Evolutionary conservation across 2,797 vertebrate species (phyloP).

Genomic region (Acrocephalus scirpaceus): DNA sequence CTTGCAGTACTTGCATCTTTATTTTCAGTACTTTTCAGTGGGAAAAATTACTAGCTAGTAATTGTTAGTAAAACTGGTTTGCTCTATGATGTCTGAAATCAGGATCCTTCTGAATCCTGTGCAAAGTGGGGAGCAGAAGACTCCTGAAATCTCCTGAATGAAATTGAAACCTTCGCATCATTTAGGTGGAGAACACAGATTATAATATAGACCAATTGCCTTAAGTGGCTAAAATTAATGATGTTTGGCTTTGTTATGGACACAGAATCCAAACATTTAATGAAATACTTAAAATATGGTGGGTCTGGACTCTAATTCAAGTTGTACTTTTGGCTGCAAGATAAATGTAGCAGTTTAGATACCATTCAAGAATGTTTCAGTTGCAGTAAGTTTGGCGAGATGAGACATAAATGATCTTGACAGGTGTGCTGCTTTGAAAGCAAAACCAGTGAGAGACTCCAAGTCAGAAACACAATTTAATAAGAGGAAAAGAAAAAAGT

Average conservation of each 20-base stretch:
- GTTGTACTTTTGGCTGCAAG: neutral
- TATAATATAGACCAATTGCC: neutral
- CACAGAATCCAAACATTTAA: neutral
- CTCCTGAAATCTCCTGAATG: neutral
- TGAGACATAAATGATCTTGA: neutral
- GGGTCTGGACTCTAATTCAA: neutral
- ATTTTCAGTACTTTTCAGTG: neutral
- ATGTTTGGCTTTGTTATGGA: neutral
- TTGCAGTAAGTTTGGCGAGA: neutral
- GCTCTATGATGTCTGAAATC: neutral
- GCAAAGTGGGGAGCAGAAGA: neutral
- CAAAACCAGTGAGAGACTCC: no score
- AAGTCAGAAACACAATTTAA: no score
- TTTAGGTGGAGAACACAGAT: neutral
- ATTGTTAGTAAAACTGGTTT: neutral
- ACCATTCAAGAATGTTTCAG: neutral
- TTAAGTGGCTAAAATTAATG: neutral
- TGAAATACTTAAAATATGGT: neutral
- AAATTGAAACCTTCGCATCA: neutral
- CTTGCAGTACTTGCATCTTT: neutral
- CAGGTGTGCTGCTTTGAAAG: neutral
- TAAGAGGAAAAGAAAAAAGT: no score
- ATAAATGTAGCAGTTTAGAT: neutral
- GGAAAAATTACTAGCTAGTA: neutral
- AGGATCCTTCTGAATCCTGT: neutral